Percentiles rank a stretch among this genome's conserved stretches.
phyloP scores from a whole-genome alignment of 2,797 vertebrate genomes.

The Cyclopterus lumpus region DNA sequence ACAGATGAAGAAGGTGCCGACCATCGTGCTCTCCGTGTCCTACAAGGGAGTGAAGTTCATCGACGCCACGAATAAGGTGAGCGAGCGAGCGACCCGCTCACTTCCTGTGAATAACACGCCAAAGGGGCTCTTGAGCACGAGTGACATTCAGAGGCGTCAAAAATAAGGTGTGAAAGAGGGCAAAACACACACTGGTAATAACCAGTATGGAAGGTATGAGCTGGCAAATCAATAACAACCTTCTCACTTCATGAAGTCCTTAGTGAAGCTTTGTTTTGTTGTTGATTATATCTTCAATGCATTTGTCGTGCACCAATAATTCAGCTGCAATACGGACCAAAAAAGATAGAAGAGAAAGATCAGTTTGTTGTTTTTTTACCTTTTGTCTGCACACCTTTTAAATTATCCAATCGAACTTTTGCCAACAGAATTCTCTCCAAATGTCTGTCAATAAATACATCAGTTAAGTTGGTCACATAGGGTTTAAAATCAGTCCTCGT shows the following conservation, averaged over 20 bases:
- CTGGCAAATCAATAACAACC: conserved; percentile 1
- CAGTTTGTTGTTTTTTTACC: too few relatives aligned
- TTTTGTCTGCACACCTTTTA: neutral
- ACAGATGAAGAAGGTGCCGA: conserved; percentile 99
- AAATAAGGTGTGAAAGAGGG: too few relatives aligned
- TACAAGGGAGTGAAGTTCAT: conserved; percentile 99
- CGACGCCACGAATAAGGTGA: conserved; percentile 98
- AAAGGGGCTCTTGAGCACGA: conserved; percentile 38
- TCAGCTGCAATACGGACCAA: neutral
- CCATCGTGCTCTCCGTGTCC: conserved; percentile 97
- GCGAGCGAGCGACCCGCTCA: neutral
- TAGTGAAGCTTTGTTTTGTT: neutral
- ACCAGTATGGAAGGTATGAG: conserved; percentile 27
- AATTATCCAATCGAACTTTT: too few relatives aligned
- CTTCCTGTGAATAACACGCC: conserved; percentile 42
- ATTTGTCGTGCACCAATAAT: neutral
- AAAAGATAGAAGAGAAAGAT: too few relatives aligned
- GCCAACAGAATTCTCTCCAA: too few relatives aligned
- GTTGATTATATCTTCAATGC: neutral
- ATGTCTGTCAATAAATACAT: too few relatives aligned
- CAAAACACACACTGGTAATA: conserved; percentile 23
- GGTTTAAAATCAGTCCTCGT: too few relatives aligned
- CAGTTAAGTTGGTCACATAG: too few relatives aligned
- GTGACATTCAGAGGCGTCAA: conserved; percentile 37
- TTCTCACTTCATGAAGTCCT: conserved; percentile 18